Percentiles rank a stretch among this genome's conserved stretches.
Evolutionary conservation across 2,797 vertebrate genomes (phyloP).

Genomic region (Spinus pinus): DNA sequence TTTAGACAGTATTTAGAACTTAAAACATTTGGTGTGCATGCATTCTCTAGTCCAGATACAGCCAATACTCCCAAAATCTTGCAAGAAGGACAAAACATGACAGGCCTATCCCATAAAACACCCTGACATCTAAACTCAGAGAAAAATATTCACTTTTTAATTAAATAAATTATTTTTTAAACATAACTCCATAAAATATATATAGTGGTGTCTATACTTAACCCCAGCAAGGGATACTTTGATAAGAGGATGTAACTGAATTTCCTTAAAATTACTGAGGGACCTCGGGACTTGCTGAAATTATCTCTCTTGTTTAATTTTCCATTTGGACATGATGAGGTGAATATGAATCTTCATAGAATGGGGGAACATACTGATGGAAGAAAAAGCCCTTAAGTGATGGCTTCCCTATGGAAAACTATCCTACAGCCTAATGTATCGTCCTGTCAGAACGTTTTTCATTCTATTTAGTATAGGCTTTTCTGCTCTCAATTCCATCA

Average conservation of each 20-base stretch:
- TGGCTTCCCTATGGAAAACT: constrained; percentile 35
- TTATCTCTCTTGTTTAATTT: constrained; percentile 57
- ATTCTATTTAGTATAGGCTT: neutral
- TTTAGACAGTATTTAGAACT: neutral
- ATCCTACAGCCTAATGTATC: constrained; percentile 33
- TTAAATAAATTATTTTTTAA: neutral
- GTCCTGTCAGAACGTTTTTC: constrained; percentile 44
- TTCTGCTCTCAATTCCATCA: neutral
- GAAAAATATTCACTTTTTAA: neutral
- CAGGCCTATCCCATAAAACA: neutral
- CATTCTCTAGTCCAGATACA: neutral
- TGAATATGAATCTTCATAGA: constrained; percentile 49
- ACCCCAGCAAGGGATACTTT: constrained; percentile 38
- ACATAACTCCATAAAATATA: neutral
- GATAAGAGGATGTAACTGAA: constrained; percentile 21
- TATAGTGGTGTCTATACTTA: constrained; percentile 11
- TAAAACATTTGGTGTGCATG: neutral
- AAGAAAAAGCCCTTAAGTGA: constrained; percentile 53
- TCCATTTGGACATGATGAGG: constrained; percentile 30
- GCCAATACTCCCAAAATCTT: neutral
- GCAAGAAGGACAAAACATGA: neutral
- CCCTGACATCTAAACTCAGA: neutral
- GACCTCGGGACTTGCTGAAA: constrained; percentile 53
- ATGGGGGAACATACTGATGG: neutral
- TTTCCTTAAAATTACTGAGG: constrained; percentile 64